Conservation (phyloP, 2,113 vertebrate genomes). For the Galbula dea region DNA sequence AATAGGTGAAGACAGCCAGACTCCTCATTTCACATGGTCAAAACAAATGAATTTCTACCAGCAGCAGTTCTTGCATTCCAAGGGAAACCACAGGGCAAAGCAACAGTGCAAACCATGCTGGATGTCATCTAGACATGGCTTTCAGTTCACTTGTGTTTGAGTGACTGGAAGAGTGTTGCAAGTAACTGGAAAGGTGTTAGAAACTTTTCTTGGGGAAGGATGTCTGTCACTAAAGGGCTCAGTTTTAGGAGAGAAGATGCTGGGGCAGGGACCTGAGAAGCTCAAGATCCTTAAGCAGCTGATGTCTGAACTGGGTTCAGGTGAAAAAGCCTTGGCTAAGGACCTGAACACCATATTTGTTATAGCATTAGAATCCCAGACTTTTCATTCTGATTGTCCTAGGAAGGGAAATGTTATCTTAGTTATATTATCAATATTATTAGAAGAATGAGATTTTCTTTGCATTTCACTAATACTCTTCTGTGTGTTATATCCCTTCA, state of each 20-base stretch:
- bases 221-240: neutral
- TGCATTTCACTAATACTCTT: neutral
- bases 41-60: neutral
- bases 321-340: neutral
- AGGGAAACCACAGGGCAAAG: neutral
- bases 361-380: neutral
- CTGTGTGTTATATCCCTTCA: neutral
- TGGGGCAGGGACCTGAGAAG: neutral
- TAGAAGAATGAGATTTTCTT: neutral
- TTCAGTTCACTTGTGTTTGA: neutral
- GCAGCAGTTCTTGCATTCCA: neutral
- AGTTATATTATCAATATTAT: neutral
- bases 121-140: neutral
- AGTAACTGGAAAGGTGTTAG: neutral
- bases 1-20: neutral
- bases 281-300: neutral
- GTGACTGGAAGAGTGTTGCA: neutral
- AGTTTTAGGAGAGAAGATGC: neutral
- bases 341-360: neutral
- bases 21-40: neutral
- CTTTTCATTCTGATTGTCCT: neutral
- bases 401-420: neutral
- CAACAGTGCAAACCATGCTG: neutral
- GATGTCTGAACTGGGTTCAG: neutral
- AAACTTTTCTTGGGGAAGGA: neutral